phyloP scores from a whole-genome alignment of 1,140 invertebrate species.

The silkworm (Bombyx mori) region ASM3026992v2 NC_085133.1:3503501-3504000 shows the following conservation, averaged over 20 bases:
- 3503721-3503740: slow-evolving; percentile 4
- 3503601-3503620: slow-evolving; percentile 22
- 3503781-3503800: slow-evolving; percentile 61
- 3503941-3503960: slow-evolving; percentile 65
- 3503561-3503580: slow-evolving; percentile 28
- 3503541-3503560: slow-evolving; percentile 36
- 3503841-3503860: slow-evolving; percentile 53
- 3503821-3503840: slow-evolving; percentile 39
- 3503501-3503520: slow-evolving; percentile 9
- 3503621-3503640: slow-evolving; percentile 36
- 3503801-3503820: slow-evolving; percentile 48
- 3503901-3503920: slow-evolving; percentile 60
- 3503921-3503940: slow-evolving; percentile 64
- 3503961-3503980: slow-evolving; percentile 24
- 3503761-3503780: slow-evolving; percentile 48
- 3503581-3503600: slow-evolving; percentile 26
- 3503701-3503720: slow-evolving; percentile 22
- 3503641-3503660: slow-evolving; percentile 40
- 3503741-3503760: slow-evolving; percentile 40
- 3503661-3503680: slow-evolving; percentile 38
- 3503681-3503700: slow-evolving; percentile 42
- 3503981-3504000: slow-evolving; percentile 44
- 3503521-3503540: slow-evolving; percentile 10
- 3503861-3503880: slow-evolving; percentile 58
- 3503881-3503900: slow-evolving; percentile 58